These are phyloP conservation scores for Heliconius hortense DNA, from an alignment of 2,888 invertebrate genomes.

Conservation along the genomic window DNA sequence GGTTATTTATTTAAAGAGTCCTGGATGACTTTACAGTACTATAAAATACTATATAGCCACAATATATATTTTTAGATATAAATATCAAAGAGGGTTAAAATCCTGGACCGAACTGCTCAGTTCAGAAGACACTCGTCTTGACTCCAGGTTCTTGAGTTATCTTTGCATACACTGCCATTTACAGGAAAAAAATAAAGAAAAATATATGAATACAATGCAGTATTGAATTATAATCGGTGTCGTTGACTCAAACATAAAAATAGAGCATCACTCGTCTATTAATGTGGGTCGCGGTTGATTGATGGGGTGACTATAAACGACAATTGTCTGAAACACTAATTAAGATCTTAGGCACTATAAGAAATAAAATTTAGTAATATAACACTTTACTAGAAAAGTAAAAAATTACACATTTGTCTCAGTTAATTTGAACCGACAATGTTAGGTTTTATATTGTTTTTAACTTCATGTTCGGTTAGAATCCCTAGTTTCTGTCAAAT, in stretches of 20 bases:
- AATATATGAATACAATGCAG: background rate
- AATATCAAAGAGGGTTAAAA: too few relatives aligned
- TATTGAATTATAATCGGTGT: constrained; percentile 12
- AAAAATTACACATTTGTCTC: too few relatives aligned
- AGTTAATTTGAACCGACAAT: too few relatives aligned
- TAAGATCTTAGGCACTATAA: background rate
- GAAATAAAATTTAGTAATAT: background rate
- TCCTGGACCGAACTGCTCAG: too few relatives aligned
- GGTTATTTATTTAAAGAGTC: background rate
- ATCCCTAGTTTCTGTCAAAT: too few relatives aligned
- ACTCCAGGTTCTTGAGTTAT: background rate
- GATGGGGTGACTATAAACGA: constrained; percentile 2
- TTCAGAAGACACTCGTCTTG: too few relatives aligned
- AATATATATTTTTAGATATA: too few relatives aligned
- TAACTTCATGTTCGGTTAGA: too few relatives aligned
- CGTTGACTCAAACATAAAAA: constrained; percentile 19
- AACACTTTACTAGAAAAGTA: background rate
- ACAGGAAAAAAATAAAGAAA: background rate
- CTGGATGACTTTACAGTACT: background rate
- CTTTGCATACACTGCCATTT: too few relatives aligned
- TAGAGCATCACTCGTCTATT: constrained; percentile 12
- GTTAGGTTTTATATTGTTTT: too few relatives aligned
- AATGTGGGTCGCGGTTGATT: constrained; percentile 23
- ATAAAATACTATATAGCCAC: too few relatives aligned
- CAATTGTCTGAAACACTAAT: constrained; percentile 30